Conservation (phyloP, 2,113 vertebrate species). For the Otus sunia region DNA sequence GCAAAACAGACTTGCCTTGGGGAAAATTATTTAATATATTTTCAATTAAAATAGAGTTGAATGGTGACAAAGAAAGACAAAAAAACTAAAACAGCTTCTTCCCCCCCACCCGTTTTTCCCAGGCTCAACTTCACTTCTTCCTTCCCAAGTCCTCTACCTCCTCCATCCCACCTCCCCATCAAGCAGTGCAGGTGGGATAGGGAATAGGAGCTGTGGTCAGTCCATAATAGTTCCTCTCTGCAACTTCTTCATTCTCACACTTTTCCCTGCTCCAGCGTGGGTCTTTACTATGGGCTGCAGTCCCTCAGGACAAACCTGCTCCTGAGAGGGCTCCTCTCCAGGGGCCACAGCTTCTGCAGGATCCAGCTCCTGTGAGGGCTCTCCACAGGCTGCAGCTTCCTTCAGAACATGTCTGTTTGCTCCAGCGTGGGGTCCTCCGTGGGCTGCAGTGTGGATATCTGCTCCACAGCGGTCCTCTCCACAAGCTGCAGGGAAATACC, state of each 20-base stretch:
- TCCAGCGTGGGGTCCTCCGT: accelerated
- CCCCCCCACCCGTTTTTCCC: accelerated
- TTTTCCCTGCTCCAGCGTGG: neutral
- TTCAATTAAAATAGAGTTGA: neutral
- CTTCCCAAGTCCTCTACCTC: neutral
- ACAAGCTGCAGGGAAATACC: neutral
- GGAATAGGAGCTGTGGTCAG: accelerated
- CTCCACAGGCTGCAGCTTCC: neutral
- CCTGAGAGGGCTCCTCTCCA: accelerated
- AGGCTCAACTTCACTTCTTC: neutral
- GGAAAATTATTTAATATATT: neutral
- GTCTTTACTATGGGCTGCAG: neutral
- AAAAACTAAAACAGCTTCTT: neutral
- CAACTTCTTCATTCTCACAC: neutral
- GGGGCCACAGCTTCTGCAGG: neutral
- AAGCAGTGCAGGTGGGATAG: accelerated
- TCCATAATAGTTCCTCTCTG: neutral
- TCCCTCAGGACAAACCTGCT: neutral
- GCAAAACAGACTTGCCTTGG: neutral
- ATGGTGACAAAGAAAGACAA: neutral
- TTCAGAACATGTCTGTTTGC: neutral
- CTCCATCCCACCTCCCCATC: neutral
- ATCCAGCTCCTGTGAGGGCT: neutral
- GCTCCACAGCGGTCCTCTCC: neutral
- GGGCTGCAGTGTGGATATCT: neutral